Evolutionary conservation across 2,797 vertebrate species (phyloP).

Genomic region (Platyrinchus mystaceus): DNA sequence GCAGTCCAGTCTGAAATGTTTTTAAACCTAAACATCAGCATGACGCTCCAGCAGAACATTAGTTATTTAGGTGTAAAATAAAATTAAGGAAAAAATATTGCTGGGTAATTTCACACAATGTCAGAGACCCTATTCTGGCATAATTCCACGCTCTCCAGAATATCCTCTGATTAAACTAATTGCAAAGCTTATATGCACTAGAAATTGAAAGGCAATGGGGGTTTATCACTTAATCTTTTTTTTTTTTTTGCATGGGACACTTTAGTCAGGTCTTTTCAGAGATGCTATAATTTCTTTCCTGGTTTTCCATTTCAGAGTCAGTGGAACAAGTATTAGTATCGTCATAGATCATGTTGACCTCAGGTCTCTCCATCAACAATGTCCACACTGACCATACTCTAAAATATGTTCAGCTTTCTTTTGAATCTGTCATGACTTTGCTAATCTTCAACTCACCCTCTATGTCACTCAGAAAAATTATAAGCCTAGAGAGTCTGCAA

Average conservation of each 20-base stretch:
- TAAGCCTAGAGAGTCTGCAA: conserved; percentile 18
- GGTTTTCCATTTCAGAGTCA: conserved; percentile 23
- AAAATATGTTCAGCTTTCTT: conserved; percentile 19
- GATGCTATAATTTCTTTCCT: conserved; percentile 17
- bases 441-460: neutral
- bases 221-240: conserved; percentile 50
- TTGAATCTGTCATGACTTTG: neutral
- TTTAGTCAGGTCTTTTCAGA: conserved; percentile 34
- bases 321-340: neutral
- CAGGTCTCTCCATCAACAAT: conserved; percentile 1
- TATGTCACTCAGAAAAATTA: neutral
- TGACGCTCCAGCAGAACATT: neutral
- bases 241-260: neutral
- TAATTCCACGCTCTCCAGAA: conserved; percentile 24
- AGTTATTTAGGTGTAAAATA: neutral
- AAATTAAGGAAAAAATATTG: neutral
- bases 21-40: neutral
- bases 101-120: neutral
- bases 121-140: neutral
- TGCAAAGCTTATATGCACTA: conserved; percentile 24
- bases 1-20: neutral
- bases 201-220: conserved; percentile 28
- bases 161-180: conserved; percentile 53
- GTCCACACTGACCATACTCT: neutral
- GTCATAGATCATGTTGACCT: neutral